Percentiles rank a stretch among this genome's conserved stretches.
Evolutionary conservation across 2,888 invertebrate species (phyloP).

Genomic region (Cephus spinipes): DNA sequence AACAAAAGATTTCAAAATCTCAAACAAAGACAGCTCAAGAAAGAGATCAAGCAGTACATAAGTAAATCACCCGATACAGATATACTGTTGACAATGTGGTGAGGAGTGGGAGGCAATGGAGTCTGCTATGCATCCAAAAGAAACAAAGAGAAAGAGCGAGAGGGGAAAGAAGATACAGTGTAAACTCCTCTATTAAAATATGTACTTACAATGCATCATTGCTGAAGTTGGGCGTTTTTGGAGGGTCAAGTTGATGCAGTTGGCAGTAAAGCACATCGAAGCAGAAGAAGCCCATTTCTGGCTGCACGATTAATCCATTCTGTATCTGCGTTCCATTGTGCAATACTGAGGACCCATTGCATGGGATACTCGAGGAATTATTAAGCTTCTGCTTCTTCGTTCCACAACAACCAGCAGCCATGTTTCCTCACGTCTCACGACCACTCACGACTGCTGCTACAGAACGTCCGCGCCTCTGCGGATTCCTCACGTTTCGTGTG

Average conservation of each 20-base stretch:
- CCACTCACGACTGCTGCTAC: background rate
- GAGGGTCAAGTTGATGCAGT: constrained; percentile 92
- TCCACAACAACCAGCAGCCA: constrained; percentile 93
- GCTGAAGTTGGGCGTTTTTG: constrained; percentile 91
- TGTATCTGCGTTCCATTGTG: constrained; percentile 63
- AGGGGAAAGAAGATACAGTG: constrained; percentile 24
- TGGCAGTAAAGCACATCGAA: constrained; percentile 98
- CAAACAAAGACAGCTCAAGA: constrained; percentile 12
- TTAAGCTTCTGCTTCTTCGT: constrained; percentile 92
- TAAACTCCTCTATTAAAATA: constrained; percentile 21
- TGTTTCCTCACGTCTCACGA: constrained; percentile 60
- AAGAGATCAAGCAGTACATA: background rate
- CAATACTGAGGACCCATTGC: constrained; percentile 72
- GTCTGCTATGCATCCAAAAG: constrained; percentile 7
- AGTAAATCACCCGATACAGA: background rate
- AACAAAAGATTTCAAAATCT: constrained; percentile 4
- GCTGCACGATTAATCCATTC: constrained; percentile 79
- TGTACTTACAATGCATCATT: constrained; percentile 93
- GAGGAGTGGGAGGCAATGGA: constrained; percentile 18
- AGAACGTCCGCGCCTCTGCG: background rate
- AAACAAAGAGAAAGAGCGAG: constrained; percentile 11
- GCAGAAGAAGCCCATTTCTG: constrained; percentile 99
- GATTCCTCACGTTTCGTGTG: constrained; percentile 24
- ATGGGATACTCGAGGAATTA: constrained; percentile 72
- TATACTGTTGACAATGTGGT: background rate